Percentiles rank a stretch among this genome's conserved stretches.
These are phyloP conservation scores for Elephantulus edwardii DNA, from an alignment of 2,113 vertebrate species.

Conservation along the genomic window DNA sequence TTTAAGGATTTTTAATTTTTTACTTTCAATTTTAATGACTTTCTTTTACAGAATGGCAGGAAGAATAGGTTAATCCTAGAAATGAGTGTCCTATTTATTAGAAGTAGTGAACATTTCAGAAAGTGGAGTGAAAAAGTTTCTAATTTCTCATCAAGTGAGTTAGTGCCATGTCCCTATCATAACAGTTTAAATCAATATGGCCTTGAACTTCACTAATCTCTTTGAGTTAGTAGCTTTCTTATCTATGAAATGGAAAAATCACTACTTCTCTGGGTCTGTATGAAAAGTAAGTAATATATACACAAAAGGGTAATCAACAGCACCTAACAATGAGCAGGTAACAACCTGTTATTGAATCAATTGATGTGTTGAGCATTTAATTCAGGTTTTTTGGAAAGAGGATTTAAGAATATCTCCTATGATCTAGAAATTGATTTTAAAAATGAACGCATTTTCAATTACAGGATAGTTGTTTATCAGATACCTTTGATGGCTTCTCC, in stretches of 20 bases:
- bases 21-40: background rate
- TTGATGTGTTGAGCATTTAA: background rate
- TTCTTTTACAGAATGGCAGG: background rate
- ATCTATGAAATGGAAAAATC: background rate
- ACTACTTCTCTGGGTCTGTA: background rate
- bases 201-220: background rate
- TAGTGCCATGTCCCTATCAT: background rate
- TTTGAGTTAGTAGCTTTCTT: conserved; percentile 11
- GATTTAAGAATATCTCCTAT: conserved; percentile 22
- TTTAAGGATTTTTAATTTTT: conserved; percentile 25
- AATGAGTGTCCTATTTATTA: conserved; percentile 30
- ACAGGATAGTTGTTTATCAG: background rate
- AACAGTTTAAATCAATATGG: background rate
- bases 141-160: conserved; percentile 26
- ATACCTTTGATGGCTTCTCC: conserved; percentile 21
- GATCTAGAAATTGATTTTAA: conserved; percentile 36
- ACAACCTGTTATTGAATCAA: background rate
- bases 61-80: background rate
- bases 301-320: background rate
- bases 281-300: background rate
- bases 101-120: conserved; percentile 6
- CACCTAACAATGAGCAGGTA: background rate
- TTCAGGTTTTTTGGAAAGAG: conserved; percentile 44
- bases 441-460: conserved; percentile 51
- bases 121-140: background rate